Conservation (phyloP, 2,888 invertebrate species). For the Amphipyra tragopoginis region DNA sequence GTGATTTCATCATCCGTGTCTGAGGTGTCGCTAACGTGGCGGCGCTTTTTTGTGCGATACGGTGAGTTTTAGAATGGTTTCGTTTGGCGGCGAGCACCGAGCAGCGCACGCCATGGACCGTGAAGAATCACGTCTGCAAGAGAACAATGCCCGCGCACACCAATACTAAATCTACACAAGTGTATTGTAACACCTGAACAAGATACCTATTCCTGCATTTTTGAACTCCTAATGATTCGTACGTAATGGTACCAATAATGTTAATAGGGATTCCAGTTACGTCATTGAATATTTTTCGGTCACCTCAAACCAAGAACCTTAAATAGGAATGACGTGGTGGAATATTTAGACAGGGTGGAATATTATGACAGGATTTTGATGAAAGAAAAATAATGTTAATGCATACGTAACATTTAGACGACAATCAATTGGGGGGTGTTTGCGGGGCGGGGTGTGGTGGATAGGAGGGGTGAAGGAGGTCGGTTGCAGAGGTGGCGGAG, state of each 20-base stretch:
- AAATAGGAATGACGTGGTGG: background rate
- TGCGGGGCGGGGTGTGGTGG: constrained; percentile 28
- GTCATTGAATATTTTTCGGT: background rate
- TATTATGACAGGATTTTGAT: background rate
- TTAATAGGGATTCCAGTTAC: no score
- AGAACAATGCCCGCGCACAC: constrained; percentile 63
- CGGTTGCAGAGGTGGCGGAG: constrained; percentile 76
- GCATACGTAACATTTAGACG: background rate
- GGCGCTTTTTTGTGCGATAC: constrained; percentile 60
- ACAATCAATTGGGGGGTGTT: constrained; percentile 17
- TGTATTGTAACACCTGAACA: constrained; percentile 30
- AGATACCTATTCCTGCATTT: background rate
- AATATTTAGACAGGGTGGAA: no score
- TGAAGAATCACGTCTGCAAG: constrained; percentile 68
- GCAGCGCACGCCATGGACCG: constrained; percentile 62
- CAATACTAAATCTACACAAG: constrained; percentile 26
- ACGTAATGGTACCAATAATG: background rate
- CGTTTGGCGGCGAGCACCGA: constrained; percentile 54
- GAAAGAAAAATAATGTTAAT: background rate
- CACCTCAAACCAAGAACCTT: background rate
- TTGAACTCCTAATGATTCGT: background rate
- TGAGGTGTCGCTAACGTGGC: constrained; percentile 41
- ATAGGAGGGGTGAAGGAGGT: constrained; percentile 53
- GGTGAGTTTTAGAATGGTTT: constrained; percentile 53
- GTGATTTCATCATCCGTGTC: constrained; percentile 49